Evolutionary conservation across 2,113 vertebrate genomes (phyloP).

Genomic region (Lonchura striata): DNA sequence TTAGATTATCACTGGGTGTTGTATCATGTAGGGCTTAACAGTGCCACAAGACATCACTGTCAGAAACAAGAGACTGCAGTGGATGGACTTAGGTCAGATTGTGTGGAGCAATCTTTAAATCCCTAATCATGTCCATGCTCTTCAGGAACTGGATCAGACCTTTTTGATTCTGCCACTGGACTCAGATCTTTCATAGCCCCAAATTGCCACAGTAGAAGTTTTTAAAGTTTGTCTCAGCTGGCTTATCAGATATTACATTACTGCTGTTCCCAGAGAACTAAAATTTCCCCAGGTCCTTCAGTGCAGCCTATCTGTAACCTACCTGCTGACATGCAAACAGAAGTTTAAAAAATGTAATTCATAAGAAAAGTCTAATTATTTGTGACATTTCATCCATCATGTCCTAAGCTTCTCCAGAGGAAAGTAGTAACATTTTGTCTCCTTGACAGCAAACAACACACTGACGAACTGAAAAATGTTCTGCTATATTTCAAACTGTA

Average conservation of each 20-base stretch:
- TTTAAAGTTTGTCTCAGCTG: background rate
- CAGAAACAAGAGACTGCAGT: background rate
- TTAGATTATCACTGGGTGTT: background rate
- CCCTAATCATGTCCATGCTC: background rate
- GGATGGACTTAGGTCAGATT: background rate
- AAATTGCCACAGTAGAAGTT: background rate
- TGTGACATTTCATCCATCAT: constrained; percentile 72
- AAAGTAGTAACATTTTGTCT: constrained; percentile 67
- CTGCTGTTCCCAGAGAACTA: background rate
- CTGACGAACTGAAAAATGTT: constrained; percentile 66
- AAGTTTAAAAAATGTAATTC: constrained; percentile 66
- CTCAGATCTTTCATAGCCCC: background rate
- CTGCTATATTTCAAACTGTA: constrained; percentile 63
- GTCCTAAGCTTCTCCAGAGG: constrained; percentile 65
- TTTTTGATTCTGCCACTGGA: background rate
- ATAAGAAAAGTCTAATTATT: constrained; percentile 70
- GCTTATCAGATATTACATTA: constrained; percentile 19
- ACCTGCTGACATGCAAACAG: constrained; percentile 62
- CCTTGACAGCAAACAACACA: constrained; percentile 71
- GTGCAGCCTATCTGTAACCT: constrained; percentile 42
- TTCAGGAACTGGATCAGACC: background rate
- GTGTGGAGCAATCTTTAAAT: background rate
- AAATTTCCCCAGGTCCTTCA: constrained; percentile 47
- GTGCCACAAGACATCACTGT: background rate
- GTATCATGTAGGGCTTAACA: background rate